Percentiles rank a stretch among this genome's conserved stretches.
phyloP scores from a whole-genome alignment of 2,797 vertebrate genomes.

The Antennarius maculatus region DNA sequence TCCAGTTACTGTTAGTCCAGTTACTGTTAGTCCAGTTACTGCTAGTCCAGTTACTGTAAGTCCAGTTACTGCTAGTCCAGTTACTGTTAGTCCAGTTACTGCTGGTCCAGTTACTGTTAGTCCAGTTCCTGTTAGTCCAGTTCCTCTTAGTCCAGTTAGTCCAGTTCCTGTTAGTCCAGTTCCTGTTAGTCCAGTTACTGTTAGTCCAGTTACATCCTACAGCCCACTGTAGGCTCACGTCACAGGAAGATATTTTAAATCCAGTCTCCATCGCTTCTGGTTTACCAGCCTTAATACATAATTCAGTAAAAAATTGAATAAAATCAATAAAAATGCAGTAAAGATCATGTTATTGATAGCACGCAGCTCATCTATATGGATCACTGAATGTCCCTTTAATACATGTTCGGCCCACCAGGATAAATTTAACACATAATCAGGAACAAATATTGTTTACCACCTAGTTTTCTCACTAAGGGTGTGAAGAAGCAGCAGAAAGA shows the following conservation, averaged over 20 bases:
- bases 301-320: not conserved
- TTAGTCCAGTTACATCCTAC: not conserved
- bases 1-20: too few relatives aligned
- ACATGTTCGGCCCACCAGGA: not conserved
- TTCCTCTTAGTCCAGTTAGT: not conserved
- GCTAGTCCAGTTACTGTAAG: not conserved
- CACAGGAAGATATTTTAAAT: not conserved
- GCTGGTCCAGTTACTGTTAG: not conserved
- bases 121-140: not conserved
- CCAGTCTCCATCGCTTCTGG: fast-evolving
- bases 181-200: not conserved
- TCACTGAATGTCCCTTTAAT: too few relatives aligned
- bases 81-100: too few relatives aligned
- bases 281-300: not conserved
- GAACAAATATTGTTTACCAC: slow-evolving; percentile 6
- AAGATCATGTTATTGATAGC: too few relatives aligned
- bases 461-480: not conserved
- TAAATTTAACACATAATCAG: not conserved
- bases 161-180: not conserved
- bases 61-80: not conserved
- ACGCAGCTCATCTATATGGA: too few relatives aligned
- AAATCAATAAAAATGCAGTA: not conserved
- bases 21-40: not conserved
- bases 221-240: too few relatives aligned
- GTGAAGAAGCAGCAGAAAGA: not conserved